Conservation (phyloP, 2,113 vertebrate species). For the Ictalurus furcatus region DNA sequence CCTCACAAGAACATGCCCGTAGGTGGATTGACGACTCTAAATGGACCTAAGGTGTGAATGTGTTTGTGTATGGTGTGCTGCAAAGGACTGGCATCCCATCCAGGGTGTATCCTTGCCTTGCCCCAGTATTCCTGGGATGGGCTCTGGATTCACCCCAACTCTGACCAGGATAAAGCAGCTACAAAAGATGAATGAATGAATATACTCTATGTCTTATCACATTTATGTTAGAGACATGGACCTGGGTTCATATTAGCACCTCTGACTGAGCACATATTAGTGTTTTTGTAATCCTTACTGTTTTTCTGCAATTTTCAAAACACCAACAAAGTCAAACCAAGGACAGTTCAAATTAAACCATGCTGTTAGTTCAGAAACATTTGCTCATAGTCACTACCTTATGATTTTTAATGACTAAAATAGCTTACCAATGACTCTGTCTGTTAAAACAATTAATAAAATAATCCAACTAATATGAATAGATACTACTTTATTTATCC, state of each 20-base stretch:
- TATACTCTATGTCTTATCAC: background rate
- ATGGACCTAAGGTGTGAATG: background rate
- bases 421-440: background rate
- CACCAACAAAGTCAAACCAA: background rate
- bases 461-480: background rate
- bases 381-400: background rate
- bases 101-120: background rate
- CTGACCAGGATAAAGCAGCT: background rate
- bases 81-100: background rate
- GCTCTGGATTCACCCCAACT: background rate
- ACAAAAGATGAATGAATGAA: background rate
- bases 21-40: background rate
- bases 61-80: background rate
- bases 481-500: background rate
- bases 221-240: background rate
- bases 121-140: background rate
- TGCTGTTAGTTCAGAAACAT: background rate
- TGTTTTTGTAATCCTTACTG: background rate
- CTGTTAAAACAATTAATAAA: background rate
- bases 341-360: background rate
- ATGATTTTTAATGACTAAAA: background rate
- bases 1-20: background rate
- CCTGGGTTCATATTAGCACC: background rate
- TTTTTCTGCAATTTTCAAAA: background rate
- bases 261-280: background rate